These are phyloP conservation scores for Cinara cedri DNA, from an alignment of 2,888 invertebrate species.

Conservation along the genomic window DNA sequence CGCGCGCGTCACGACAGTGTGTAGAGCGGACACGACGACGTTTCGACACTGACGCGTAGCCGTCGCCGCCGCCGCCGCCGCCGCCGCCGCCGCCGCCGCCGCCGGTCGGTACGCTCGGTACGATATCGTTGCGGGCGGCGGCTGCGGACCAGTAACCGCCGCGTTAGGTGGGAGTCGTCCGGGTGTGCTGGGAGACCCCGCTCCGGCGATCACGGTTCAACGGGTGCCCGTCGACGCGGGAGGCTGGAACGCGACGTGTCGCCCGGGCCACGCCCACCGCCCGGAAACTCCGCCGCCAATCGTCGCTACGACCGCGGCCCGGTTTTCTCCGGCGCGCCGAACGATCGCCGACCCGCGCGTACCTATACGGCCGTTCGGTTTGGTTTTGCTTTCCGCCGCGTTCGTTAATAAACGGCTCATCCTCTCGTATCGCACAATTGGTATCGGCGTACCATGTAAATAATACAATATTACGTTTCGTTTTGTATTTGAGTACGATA, in stretches of 20 bases:
- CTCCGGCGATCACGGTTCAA: constrained; percentile 22
- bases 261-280: constrained; percentile 26
- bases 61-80: neutral
- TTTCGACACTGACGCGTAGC: neutral
- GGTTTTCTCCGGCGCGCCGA: too few relatives aligned
- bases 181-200: neutral
- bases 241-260: constrained; percentile 42
- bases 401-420: too few relatives aligned
- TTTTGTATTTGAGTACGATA: too few relatives aligned
- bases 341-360: too few relatives aligned
- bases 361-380: neutral
- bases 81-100: neutral
- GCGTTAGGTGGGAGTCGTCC: neutral
- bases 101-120: neutral
- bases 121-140: neutral
- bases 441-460: too few relatives aligned
- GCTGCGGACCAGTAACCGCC: neutral
- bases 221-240: constrained; percentile 5
- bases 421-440: too few relatives aligned
- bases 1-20: neutral
- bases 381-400: neutral
- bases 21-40: neutral
- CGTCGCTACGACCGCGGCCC: neutral
- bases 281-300: constrained; percentile 30
- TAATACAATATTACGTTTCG: too few relatives aligned